Evolutionary conservation across 2,888 invertebrate species (phyloP).

Genomic region (Caenorhabditis sp.): DNA sequence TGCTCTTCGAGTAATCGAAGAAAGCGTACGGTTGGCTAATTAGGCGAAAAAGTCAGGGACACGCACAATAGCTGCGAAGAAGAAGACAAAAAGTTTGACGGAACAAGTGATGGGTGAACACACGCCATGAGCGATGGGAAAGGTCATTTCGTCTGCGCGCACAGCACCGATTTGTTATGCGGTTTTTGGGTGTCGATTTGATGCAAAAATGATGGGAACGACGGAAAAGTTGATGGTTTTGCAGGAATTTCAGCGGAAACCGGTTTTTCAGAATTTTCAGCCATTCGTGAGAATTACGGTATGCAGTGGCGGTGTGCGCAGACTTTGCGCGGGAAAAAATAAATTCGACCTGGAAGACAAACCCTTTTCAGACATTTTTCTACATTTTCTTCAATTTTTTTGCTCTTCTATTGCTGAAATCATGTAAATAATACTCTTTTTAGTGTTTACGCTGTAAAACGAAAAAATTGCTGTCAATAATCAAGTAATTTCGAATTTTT

Average conservation of each 20-base stretch:
- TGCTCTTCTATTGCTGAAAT: background rate
- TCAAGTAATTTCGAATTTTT: too few relatives aligned
- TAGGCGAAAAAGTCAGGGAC: constrained; percentile 50
- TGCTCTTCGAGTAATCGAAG: background rate
- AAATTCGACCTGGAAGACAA: too few relatives aligned
- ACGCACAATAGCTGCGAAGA: background rate
- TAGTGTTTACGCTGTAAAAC: too few relatives aligned
- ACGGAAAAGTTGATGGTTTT: background rate
- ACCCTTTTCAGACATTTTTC: background rate
- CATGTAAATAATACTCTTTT: too few relatives aligned
- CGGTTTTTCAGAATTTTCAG: background rate
- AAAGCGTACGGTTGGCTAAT: constrained; percentile 9
- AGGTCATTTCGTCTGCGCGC: background rate
- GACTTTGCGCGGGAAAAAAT: background rate
- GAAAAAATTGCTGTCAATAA: too few relatives aligned
- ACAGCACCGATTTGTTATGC: background rate
- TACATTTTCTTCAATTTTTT: background rate
- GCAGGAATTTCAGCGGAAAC: background rate
- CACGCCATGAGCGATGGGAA: constrained; percentile 8
- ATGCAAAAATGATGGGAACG: background rate
- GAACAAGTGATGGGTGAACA: constrained; percentile 12
- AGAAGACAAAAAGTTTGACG: constrained; percentile 42
- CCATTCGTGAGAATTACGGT: constrained; percentile 4
- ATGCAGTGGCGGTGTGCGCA: constrained; percentile 5
- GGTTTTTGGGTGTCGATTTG: constrained; percentile 18